Evolutionary conservation across 92 coral and sea anemone genomes (phyloP), one percentile per base, ranked within the genome.

Genomic region (Bergia sp.): DNA sequence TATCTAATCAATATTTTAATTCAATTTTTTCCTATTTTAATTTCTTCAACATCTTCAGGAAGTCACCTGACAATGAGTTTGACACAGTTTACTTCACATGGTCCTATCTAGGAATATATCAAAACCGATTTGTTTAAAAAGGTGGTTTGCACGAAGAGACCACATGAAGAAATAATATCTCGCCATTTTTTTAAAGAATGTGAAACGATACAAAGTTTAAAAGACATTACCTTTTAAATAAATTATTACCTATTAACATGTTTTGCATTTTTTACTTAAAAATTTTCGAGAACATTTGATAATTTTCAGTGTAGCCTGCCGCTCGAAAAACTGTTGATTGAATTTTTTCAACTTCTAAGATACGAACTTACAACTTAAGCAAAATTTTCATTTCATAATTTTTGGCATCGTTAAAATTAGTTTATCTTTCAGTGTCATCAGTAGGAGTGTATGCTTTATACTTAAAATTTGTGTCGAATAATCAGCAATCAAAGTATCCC

Each of bases 1-100:
- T 43, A 78, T 47, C 39, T 29, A 44, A 49, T 43, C 55, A 78
- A 78, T 4, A 37, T 78, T 41, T 78, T 50, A 78, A 43, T 11
- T 73, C 44, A 2, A 38, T 73, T 38, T 37, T 13, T 47, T 78
- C 37, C 81, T 47, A 16, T 45, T 77, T 47, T n/a, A 78, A 78
- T 47, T 50, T 78, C 37, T 23, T 2, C 21, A 78, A 78, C 55
- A 78, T 78, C 82, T 50, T 45, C 82, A 78, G 82, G 64, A 78
- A 44, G 57, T 78, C 58, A 78, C 20, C 61, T 78, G 82, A 44
- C 82, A 47, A 18, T 29, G 39, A 29, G 15, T 78, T 47, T 78
- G 82, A 37, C 77, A 38, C 42, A 36, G 41, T 21, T 73, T 6
- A 37, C 41, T 37, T 73, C 42, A 41, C 77, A 36, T 37, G 40